Conservation (phyloP, 2,888 invertebrate species). For the Erebia palarica region DNA sequence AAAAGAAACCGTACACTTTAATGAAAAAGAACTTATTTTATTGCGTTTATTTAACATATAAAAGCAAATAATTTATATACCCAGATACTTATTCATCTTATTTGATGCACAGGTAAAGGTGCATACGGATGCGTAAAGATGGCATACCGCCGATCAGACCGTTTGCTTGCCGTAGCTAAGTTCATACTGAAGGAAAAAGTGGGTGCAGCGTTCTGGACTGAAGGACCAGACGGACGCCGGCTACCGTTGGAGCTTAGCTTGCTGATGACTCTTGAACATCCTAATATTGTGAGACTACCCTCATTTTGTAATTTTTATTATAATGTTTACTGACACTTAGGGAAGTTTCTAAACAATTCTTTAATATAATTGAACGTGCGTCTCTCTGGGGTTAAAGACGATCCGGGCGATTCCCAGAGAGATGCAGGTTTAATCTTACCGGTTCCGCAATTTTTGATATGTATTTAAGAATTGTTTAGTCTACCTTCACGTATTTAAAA, state of each 20-base stretch:
- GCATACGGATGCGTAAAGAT: constrained; percentile 88
- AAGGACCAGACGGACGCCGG: constrained; percentile 75
- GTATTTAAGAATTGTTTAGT: no score
- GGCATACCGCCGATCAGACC: constrained; percentile 84
- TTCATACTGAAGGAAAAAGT: constrained; percentile 87
- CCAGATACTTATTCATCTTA: background rate
- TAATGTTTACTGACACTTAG: background rate
- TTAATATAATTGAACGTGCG: no score
- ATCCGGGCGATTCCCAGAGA: no score
- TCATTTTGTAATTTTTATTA: background rate
- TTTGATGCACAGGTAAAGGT: constrained; percentile 78
- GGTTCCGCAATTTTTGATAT: no score
- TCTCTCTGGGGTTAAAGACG: no score
- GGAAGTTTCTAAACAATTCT: no score
- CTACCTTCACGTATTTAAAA: no score
- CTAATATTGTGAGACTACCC: constrained; percentile 83
- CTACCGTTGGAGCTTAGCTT: constrained; percentile 86
- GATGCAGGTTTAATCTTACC: no score
- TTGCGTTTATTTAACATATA: no score
- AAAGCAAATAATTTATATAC: no score
- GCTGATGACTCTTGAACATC: constrained; percentile 84
- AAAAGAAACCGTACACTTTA: no score
- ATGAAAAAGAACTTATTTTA: no score
- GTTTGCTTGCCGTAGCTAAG: constrained; percentile 85
- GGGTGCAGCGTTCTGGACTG: constrained; percentile 85